Conservation (phyloP, 2,797 vertebrate genomes). For the Nannoperca australis region DNA sequence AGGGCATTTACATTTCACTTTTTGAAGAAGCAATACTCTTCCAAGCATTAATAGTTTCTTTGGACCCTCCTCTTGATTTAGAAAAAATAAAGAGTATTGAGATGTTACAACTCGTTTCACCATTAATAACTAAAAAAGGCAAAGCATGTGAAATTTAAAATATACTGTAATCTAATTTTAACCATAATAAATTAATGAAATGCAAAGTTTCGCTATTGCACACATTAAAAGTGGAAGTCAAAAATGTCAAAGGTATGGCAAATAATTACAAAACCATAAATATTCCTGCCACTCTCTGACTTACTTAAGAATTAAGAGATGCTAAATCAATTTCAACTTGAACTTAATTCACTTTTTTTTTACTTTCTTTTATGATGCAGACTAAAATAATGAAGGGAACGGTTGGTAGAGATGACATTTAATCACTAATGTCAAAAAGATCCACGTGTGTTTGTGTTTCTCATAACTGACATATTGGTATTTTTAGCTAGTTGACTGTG, state of each 20-base stretch:
- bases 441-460: not conserved
- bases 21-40: too few relatives aligned
- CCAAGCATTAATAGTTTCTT: not conserved
- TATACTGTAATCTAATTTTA: not conserved
- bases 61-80: not conserved
- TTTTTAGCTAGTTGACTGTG: not conserved
- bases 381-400: not conserved
- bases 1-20: too few relatives aligned
- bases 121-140: not conserved
- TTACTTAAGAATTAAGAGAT: not conserved
- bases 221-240: not conserved
- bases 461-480: not conserved
- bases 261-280: not conserved
- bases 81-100: not conserved
- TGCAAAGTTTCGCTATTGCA: not conserved
- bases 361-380: not conserved
- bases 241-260: not conserved
- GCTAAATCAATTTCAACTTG: not conserved
- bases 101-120: not conserved
- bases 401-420: not conserved
- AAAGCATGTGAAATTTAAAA: too few relatives aligned
- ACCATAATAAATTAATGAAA: not conserved
- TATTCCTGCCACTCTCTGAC: not conserved
- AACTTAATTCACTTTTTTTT: not conserved
- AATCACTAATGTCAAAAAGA: not conserved